Evolutionary conservation across 2,113 vertebrate genomes (phyloP), one percentile per base, ranked within the genome.

Genomic region (Rhizomys pruinosus): DNA sequence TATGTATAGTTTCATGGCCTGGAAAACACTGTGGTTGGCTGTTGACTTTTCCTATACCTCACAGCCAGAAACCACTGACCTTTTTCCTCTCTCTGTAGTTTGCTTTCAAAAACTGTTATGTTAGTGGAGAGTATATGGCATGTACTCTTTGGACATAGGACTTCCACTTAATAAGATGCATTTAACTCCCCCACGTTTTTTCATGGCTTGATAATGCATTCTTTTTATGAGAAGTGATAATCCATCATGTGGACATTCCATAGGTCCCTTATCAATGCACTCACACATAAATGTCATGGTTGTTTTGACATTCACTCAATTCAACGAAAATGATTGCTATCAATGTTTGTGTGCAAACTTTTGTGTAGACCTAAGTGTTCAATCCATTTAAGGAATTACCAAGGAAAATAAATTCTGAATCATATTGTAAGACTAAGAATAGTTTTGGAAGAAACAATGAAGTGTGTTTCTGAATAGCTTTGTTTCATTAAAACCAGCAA

Each of bases 101-200:
- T 63, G 27, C 12, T 44, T 47, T 61, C 63, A 11, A 71, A 71
- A 47, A n/a, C n/a, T 61, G 13, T n/a, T 10, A 37, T 63, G 69
- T n/a, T 12, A 87, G 17, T 16, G 64, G 27, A 3, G 72, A 80
- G 72, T 42, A 61, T 72, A 52, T 13, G 37, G 15, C 47, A 72
- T 25, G 0, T 57, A 25, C 1, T 0, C 8, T 63, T 92, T 89
- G 47, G 7, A 84, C 0, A 80, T 37, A 0, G 2, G 0, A 20
- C 8, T 87, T 80, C 39, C 16, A 42, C 32, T 9, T 86, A 47
- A n/a, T 23, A 63, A 19, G n/a, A 34, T 42, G 15, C 10, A n/a
- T 34, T 59, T 19, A 69, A 23, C 10, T 86, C 68, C 27, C 32
- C 20, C 7, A 16, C 68, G 17, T 37, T 23, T 69, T 44, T 69